Conservation (phyloP, 2,888 invertebrate species). For the Drosophila vallismaia region DNA sequence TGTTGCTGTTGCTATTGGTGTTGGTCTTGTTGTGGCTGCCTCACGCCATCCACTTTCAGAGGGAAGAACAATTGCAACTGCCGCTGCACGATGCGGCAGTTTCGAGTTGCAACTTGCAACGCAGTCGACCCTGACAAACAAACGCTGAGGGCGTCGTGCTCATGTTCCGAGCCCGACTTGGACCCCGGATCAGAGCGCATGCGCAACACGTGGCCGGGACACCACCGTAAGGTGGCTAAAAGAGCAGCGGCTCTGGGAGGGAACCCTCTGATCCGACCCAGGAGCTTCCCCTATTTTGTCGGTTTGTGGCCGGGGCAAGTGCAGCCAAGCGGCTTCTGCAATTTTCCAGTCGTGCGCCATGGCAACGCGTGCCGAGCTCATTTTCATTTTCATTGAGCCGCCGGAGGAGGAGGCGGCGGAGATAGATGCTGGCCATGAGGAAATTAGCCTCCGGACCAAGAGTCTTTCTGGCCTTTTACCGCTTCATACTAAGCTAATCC, state of each 20-base stretch:
- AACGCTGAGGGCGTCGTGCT: constrained; percentile 72
- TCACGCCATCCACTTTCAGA: constrained; percentile 47
- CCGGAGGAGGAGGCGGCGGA: constrained; percentile 13
- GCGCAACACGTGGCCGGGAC: constrained; percentile 81
- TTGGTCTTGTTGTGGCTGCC: constrained; percentile 28
- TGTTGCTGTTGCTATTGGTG: constrained; percentile 36
- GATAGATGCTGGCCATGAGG: constrained; percentile 26
- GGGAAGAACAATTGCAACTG: constrained; percentile 70
- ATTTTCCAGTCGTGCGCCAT: constrained; percentile 75
- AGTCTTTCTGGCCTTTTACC: constrained; percentile 28
- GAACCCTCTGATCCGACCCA: constrained; percentile 23
- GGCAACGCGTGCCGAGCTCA: constrained; percentile 77
- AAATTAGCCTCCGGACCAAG: constrained; percentile 38
- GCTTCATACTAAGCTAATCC: constrained; percentile 7
- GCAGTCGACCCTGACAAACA: constrained; percentile 78
- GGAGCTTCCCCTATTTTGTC: constrained; percentile 24
- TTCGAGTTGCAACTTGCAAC: constrained; percentile 49
- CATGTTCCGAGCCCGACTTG: constrained; percentile 54
- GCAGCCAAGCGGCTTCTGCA: constrained; percentile 70
- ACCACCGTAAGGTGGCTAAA: constrained; percentile 34
- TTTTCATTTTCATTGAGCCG: constrained; percentile 73
- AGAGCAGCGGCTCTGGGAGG: constrained; percentile 22
- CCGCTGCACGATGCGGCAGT: constrained; percentile 65
- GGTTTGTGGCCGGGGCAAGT: constrained; percentile 25
- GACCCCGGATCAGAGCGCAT: constrained; percentile 64